A percentile compares a stretch with the other conserved stretches of the same genome.
Evolutionary conservation across 2,113 vertebrate species (phyloP).

Genomic region (Bubo blakistoni): DNA sequence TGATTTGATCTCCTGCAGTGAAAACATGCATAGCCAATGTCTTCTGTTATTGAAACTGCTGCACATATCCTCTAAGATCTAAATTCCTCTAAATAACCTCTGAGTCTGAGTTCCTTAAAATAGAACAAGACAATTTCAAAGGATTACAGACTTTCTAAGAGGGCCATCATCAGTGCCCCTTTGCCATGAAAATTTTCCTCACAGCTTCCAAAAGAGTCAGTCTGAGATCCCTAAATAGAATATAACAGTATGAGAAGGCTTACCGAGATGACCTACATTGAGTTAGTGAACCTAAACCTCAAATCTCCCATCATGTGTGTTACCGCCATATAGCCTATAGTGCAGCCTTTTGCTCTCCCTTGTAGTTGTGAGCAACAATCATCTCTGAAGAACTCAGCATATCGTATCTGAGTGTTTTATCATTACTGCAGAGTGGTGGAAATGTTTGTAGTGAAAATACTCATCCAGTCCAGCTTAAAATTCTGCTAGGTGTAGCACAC

Average conservation of each 20-base stretch:
- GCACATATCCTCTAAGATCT: neutral
- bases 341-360: neutral
- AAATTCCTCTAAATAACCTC: neutral
- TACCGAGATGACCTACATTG: neutral
- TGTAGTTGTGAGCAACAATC: neutral
- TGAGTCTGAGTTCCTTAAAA: neutral
- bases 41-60: neutral
- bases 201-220: neutral
- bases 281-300: neutral
- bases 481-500: neutral
- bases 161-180: neutral
- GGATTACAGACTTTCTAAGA: neutral
- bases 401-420: neutral
- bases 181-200: neutral
- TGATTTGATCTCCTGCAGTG: neutral
- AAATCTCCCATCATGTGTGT: fast-evolving
- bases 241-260: neutral
- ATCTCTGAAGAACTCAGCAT: neutral
- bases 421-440: neutral
- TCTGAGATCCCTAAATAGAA: neutral
- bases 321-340: neutral
- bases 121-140: neutral
- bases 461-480: neutral
- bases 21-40: neutral
- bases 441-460: neutral